Percentiles rank a stretch among this genome's conserved stretches.
phyloP scores from a whole-genome alignment of 2,113 vertebrate genomes.

The Sceloporus undulatus region DNA sequence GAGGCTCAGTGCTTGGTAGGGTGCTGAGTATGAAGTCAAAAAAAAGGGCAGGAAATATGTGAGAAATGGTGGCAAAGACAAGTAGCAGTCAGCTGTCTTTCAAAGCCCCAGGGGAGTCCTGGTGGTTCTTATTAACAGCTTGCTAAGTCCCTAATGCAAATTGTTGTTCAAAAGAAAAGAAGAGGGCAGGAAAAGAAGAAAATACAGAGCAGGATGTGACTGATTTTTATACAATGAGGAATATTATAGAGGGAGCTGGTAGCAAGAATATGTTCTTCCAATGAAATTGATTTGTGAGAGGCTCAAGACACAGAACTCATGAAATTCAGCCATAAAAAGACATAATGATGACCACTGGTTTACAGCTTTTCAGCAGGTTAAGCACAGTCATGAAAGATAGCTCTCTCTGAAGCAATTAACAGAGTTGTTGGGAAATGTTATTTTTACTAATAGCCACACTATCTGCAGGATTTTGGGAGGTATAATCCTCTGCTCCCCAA shows the following conservation, averaged over 20 bases:
- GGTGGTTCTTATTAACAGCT: background rate
- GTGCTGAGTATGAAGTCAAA: slow-evolving; percentile 42
- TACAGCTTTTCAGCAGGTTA: background rate
- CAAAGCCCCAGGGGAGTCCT: slow-evolving; percentile 68
- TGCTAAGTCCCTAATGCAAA: background rate
- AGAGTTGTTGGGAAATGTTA: too few species aligned
- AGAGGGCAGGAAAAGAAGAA: background rate
- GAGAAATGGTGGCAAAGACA: slow-evolving; percentile 67
- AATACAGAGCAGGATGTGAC: background rate
- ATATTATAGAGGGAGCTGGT: background rate
- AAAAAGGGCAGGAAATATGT: slow-evolving; percentile 57
- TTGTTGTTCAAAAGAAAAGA: background rate
- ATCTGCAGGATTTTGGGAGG: too few species aligned
- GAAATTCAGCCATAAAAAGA: background rate
- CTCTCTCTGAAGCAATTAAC: background rate
- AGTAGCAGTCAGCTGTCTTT: slow-evolving; percentile 59
- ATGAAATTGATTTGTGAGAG: background rate
- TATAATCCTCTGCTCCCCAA: too few species aligned
- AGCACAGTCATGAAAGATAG: background rate
- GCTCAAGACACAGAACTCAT: too few species aligned
- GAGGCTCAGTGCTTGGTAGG: slow-evolving; percentile 53
- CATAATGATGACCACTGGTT: background rate
- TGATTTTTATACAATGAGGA: background rate
- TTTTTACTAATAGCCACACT: too few species aligned
- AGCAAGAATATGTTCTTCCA: background rate